These are phyloP conservation scores for Caloenas nicobarica DNA, from an alignment of 2,113 vertebrate species.

Conservation along the genomic window DNA sequence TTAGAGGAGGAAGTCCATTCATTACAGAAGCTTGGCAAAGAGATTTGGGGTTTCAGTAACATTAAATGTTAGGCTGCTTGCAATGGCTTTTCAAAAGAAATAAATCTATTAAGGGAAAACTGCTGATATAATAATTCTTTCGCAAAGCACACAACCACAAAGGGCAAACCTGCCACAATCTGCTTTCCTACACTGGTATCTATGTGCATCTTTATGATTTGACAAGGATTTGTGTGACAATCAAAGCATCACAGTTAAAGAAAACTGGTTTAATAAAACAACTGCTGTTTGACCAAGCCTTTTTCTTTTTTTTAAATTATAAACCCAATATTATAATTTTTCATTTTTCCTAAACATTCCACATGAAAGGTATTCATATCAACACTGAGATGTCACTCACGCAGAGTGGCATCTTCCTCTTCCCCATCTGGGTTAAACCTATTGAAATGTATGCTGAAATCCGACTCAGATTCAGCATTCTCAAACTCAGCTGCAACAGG, in stretches of 20 bases:
- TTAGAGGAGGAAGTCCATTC: conserved; percentile 55
- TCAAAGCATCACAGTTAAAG: conserved; percentile 64
- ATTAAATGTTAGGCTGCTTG: conserved; percentile 66
- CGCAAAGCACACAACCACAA: conserved; percentile 73
- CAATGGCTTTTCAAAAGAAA: conserved; percentile 70
- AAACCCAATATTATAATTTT: conserved; percentile 51
- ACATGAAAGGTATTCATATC: conserved; percentile 35
- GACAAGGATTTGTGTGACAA: conserved; percentile 55
- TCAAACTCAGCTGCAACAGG: conserved; percentile 68
- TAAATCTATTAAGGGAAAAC: conserved; percentile 64
- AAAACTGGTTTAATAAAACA: conserved; percentile 69
- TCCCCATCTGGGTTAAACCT: conserved; percentile 89
- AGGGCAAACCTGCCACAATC: conserved; percentile 63
- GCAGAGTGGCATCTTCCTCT: conserved; percentile 82
- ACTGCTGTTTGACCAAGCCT: conserved; percentile 63
- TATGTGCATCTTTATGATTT: conserved; percentile 52
- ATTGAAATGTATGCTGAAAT: conserved; percentile 84
- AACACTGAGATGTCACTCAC: conserved; percentile 80
- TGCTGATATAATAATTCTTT: conserved; percentile 55
- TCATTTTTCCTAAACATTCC: conserved; percentile 66
- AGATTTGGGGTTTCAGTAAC: conserved; percentile 65
- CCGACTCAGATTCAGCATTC: conserved; percentile 71
- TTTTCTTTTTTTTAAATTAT: conserved; percentile 41
- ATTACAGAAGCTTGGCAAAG: conserved; percentile 71
- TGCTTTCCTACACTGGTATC: conserved; percentile 66